phyloP scores from a whole-genome alignment of 1,140 invertebrate species.

The Whitmania pigra region DNA sequence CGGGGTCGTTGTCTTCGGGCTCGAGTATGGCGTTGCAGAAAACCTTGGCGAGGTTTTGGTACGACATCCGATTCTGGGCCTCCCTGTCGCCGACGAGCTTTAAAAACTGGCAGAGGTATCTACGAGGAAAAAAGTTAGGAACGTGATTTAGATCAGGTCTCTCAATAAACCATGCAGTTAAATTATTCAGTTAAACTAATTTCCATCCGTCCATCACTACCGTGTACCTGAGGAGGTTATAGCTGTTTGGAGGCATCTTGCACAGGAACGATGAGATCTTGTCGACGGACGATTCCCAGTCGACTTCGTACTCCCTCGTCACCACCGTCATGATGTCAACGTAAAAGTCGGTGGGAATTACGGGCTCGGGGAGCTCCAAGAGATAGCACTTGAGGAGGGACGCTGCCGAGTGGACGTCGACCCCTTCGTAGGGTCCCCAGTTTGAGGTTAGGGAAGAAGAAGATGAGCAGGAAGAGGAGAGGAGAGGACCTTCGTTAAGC shows the following conservation, averaged over 20 bases:
- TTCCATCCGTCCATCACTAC: not conserved
- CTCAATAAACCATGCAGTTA: not conserved
- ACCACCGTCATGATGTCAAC: slow-evolving; percentile 38
- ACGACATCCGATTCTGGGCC: slow-evolving; percentile 36
- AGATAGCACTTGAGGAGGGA: slow-evolving; percentile 39
- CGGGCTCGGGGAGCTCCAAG: slow-evolving; percentile 37
- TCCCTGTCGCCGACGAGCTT: slow-evolving; percentile 28
- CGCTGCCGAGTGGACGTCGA: slow-evolving; percentile 39
- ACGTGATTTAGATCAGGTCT: not conserved
- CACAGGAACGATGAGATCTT: slow-evolving; percentile 27
- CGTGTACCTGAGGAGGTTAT: slow-evolving; percentile 29
- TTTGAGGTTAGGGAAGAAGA: not conserved
- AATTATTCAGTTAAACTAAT: not conserved
- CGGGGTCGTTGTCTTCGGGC: slow-evolving; percentile 35
- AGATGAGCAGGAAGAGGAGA: not conserved
- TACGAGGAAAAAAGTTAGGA: not conserved
- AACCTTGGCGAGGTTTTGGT: slow-evolving; percentile 34
- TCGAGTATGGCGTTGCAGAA: slow-evolving; percentile 39
- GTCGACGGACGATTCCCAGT: slow-evolving; percentile 22
- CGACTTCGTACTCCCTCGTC: slow-evolving; percentile 24
- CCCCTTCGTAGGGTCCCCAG: not conserved
- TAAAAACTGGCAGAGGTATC: slow-evolving; percentile 37
- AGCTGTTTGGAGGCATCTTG: slow-evolving; percentile 33
- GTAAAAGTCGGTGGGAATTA: slow-evolving; percentile 36
- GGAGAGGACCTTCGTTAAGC: no score